Evolutionary conservation across 2,797 vertebrate genomes (phyloP).

Genomic region (Muscicapa striata): DNA sequence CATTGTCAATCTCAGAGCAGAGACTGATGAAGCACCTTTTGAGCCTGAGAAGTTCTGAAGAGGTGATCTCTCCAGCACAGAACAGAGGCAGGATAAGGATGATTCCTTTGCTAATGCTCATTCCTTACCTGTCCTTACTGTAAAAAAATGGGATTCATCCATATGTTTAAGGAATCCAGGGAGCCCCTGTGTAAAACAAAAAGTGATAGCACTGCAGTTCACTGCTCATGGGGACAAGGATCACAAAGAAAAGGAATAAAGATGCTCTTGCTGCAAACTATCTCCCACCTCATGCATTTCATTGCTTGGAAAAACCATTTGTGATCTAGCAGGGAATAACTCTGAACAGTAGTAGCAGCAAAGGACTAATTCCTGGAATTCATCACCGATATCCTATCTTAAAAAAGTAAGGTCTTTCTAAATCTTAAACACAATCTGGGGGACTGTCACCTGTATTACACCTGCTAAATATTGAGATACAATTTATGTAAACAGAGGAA

Average conservation of each 20-base stretch:
- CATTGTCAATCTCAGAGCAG: not conserved
- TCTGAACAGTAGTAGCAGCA: not conserved
- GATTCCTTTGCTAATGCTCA: not conserved
- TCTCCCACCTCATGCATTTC: not conserved
- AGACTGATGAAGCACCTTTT: slow-evolving; percentile 49
- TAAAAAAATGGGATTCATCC: not conserved
- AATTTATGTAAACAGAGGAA: not conserved
- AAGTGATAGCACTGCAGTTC: not conserved
- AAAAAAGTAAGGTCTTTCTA: not conserved
- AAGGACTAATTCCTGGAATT: not conserved
- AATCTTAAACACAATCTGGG: not conserved
- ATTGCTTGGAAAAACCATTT: not conserved
- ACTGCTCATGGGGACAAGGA: not conserved
- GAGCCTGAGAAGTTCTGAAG: slow-evolving; percentile 39
- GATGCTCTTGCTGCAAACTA: not conserved
- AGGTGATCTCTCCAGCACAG: slow-evolving; percentile 20
- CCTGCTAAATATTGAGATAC: not conserved
- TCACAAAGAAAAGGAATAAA: not conserved
- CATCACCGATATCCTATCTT: not conserved
- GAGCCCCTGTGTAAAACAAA: not conserved
- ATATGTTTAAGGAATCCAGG: not conserved
- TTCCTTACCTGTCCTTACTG: not conserved
- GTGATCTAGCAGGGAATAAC: not conserved
- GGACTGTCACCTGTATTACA: not conserved
- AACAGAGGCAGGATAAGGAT: slow-evolving; percentile 6